Percentiles rank a stretch among this genome's conserved stretches.
Evolutionary conservation across 2,888 invertebrate genomes (phyloP).

Genomic region (Meteorus cinctellus): DNA sequence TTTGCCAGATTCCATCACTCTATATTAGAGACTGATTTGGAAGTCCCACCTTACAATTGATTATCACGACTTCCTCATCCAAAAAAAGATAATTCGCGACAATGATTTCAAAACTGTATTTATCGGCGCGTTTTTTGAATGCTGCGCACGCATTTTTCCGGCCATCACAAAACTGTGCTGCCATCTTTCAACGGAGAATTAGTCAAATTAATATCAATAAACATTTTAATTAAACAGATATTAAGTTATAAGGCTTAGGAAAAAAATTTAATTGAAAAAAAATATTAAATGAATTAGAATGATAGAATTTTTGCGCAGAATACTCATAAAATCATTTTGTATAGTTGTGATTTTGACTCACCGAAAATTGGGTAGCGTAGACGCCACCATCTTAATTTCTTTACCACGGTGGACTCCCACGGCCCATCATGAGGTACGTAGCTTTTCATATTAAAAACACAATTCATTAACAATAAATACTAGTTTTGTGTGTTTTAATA

Average conservation of each 20-base stretch:
- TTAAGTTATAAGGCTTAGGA: background rate
- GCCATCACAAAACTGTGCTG: background rate
- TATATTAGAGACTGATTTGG: too few relatives aligned
- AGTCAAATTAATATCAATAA: constrained; percentile 43
- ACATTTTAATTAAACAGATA: background rate
- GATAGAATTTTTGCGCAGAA: background rate
- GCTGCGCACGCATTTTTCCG: too few relatives aligned
- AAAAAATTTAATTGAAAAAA: background rate
- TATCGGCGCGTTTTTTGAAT: too few relatives aligned
- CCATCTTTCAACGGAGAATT: constrained; percentile 42
- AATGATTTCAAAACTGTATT: too few relatives aligned
- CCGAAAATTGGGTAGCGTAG: constrained; percentile 54
- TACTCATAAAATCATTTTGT: background rate
- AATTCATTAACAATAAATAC: constrained; percentile 1
- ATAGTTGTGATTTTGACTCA: constrained; percentile 46
- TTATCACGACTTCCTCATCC: too few relatives aligned
- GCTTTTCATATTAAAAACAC: constrained; percentile 42
- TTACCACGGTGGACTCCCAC: constrained; percentile 56
- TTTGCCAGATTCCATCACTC: too few relatives aligned
- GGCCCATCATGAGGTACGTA: constrained; percentile 63
- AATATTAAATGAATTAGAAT: background rate
- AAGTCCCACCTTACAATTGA: too few relatives aligned
- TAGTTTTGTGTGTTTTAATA: background rate
- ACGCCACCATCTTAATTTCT: constrained; percentile 62
- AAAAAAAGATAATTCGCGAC: too few relatives aligned